Base-by-base conservation (phyloP, 1,140 invertebrate genomes). In the Theocolax elegans region DNA sequence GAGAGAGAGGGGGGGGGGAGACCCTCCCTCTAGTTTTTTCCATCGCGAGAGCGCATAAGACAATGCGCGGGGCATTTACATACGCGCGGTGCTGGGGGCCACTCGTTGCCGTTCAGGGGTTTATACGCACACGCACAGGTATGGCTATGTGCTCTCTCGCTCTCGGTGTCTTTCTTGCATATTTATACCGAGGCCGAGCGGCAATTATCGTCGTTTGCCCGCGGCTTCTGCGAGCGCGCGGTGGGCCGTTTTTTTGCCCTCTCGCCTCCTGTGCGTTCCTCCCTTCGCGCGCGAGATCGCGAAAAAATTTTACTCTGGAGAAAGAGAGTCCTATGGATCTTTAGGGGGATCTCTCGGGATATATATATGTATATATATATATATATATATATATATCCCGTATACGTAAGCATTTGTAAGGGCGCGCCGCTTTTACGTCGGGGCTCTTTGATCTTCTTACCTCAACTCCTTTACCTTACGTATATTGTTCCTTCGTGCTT, bases 161-260 rank as follows among this genome's bases (percentile, higher is more conserved):
- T n/a, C n/a, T n/a, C n/a, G n/a, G n/a, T n/a, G n/a, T n/a, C n/a
- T n/a, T n/a, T n/a, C n/a, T n/a, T n/a, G n/a, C n/a, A n/a, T n/a
- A n/a, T n/a, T n/a, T n/a, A n/a, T n/a, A n/a, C n/a, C n/a, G n/a
- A n/a, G n/a, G 23, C 48, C 64, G 72, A 64, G 56, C 72, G 73
- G 77, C 78, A 82, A 81, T 83, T 83, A 82, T 79, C 75, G 76
- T 73, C 58, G 60, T 72, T 72, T 73, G 71, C 75, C 76, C 64
- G 68, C 72, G 75, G 76, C 75, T 77, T 63, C 75, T 78, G 74
- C 44, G 70, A 72, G 59, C 74, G 56, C 72, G 73, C 72, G 72
- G 60, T 49, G 66, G 69, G 56, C 29, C 65, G n/a, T 44, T 53
- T 66, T 44, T 42, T 27, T 12, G 12, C 64, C 9, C 44, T 56